Percentiles rank a stretch among this genome's conserved stretches.
Conservation (phyloP, 2,113 vertebrate species). For the Lophura nycthemera region DNA sequence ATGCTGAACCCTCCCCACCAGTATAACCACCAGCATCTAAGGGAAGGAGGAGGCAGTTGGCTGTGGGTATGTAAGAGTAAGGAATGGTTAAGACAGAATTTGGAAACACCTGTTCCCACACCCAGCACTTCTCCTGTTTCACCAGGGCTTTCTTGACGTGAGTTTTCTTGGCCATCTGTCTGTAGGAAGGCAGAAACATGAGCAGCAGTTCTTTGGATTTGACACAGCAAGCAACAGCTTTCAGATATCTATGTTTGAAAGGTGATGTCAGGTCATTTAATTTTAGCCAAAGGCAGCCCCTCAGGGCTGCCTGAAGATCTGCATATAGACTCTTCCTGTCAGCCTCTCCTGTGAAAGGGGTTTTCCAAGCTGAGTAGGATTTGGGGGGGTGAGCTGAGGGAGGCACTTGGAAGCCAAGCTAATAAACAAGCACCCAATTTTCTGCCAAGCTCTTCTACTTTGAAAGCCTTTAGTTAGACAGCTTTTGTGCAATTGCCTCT, state of each 20-base stretch:
- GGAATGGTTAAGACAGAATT: not conserved
- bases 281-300: slow-evolving; percentile 36
- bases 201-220: not conserved
- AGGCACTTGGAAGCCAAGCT: not conserved
- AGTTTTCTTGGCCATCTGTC: not conserved
- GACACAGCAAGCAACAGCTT: not conserved
- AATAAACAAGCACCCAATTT: not conserved
- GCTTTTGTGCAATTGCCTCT: not conserved
- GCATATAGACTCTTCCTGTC: not conserved
- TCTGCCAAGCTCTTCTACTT: slow-evolving; percentile 13
- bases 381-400: not conserved
- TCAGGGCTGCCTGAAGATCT: slow-evolving; percentile 1
- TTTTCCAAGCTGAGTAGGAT: slow-evolving; percentile 11
- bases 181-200: slow-evolving; percentile 8
- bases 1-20: not conserved
- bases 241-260: not conserved
- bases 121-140: not conserved
- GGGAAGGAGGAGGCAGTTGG: not conserved
- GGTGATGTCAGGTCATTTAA: slow-evolving; percentile 4
- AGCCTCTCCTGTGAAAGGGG: not conserved
- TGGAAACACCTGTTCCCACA: not conserved
- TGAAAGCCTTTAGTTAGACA: not conserved
- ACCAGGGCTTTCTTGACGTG: not conserved
- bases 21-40: not conserved
- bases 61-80: not conserved